Conservation (phyloP, 1,140 invertebrate genomes). For the Drosophila mauritiana region DNA sequence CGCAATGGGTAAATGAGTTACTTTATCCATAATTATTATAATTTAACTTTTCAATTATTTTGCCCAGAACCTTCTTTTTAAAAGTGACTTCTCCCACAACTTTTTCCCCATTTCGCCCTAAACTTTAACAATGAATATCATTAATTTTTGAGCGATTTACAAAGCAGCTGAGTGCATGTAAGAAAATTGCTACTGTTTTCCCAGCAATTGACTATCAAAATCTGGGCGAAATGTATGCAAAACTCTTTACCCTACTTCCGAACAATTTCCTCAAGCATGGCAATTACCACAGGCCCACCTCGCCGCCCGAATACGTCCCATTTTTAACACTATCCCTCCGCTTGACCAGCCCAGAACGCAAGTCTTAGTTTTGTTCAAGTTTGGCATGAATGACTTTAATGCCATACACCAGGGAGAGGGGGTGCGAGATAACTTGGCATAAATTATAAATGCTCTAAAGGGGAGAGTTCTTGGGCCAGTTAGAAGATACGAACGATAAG, state of each 20-base stretch:
- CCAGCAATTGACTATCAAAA: slow-evolving; percentile 52
- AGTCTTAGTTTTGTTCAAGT: slow-evolving; percentile 50
- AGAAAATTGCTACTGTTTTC: slow-evolving; percentile 63
- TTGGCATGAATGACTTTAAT: slow-evolving; percentile 64
- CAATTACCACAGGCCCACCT: slow-evolving; percentile 25
- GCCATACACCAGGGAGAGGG: slow-evolving; percentile 16
- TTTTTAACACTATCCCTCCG: slow-evolving; percentile 41
- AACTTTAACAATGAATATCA: slow-evolving; percentile 21
- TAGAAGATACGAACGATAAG: slow-evolving; percentile 33
- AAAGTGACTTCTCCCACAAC: not conserved
- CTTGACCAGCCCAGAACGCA: slow-evolving; percentile 50
- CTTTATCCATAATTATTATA: not conserved
- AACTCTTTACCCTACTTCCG: slow-evolving; percentile 51
- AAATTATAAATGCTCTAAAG: slow-evolving; percentile 65
- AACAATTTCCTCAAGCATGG: slow-evolving; percentile 47
- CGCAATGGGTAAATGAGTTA: too few species aligned
- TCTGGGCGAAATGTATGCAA: slow-evolving; percentile 74
- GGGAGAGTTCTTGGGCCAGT: slow-evolving; percentile 22
- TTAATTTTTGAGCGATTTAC: slow-evolving; percentile 40
- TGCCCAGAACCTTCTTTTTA: not conserved
- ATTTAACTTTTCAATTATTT: not conserved
- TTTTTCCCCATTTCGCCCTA: not conserved
- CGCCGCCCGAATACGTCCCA: slow-evolving; percentile 13
- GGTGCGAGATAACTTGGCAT: slow-evolving; percentile 40
- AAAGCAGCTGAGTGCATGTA: slow-evolving; percentile 26